Conservation (phyloP, 1,140 invertebrate species). For the Caenorhabditis tropicalis region DNA sequence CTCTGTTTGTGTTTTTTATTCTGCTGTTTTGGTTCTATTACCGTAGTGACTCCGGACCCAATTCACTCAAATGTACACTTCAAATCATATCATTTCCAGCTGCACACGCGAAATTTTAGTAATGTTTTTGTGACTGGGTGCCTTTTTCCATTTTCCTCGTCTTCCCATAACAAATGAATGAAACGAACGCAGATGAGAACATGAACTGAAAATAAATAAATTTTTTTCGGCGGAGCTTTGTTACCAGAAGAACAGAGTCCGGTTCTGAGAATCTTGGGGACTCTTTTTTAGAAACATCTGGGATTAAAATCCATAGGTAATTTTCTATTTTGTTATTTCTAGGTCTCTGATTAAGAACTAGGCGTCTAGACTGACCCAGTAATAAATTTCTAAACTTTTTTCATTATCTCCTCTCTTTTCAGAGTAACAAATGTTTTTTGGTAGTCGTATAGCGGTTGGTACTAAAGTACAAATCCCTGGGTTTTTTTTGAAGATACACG, state of each 20-base stretch:
- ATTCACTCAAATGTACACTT: background rate
- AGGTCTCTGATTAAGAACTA: no score
- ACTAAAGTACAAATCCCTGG: background rate
- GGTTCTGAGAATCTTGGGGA: no score
- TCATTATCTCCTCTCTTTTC: background rate
- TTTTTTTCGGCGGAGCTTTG: no score
- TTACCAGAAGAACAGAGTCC: no score
- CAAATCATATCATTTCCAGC: background rate
- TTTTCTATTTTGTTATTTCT: no score
- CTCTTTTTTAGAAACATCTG: no score
- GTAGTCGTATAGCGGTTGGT: background rate
- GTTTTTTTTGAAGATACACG: no score
- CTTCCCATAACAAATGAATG: conserved; percentile 26
- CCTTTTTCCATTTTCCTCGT: background rate
- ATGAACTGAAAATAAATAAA: no score
- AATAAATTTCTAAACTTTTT: no score
- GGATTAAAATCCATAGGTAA: no score
- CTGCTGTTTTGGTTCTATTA: background rate
- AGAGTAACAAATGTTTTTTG: background rate
- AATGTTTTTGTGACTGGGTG: background rate
- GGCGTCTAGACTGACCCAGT: no score
- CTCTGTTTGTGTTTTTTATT: background rate
- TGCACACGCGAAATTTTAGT: background rate
- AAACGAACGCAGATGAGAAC: background rate
- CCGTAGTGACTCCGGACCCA: background rate